Percentiles rank a stretch among this genome's conserved stretches.
Evolutionary conservation across 2,113 vertebrate species (phyloP).

Genomic region (Hyla sarda): DNA sequence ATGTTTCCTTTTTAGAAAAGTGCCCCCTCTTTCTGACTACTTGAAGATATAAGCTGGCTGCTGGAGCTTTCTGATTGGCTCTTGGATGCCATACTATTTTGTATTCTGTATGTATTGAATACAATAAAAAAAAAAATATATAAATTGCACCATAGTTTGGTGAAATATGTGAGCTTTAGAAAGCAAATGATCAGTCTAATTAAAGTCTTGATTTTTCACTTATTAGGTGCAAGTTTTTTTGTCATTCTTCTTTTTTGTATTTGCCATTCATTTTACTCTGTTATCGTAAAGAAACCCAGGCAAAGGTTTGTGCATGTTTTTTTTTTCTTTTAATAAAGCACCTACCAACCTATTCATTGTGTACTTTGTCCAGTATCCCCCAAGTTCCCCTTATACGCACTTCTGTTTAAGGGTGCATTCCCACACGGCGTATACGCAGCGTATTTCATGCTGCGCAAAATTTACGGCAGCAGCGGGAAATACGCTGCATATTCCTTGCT

Average conservation of each 20-base stretch:
- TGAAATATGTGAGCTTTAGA: slow-evolving; percentile 14
- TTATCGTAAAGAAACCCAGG: slow-evolving; percentile 7
- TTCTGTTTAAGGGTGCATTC: background rate
- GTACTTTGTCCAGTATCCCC: background rate
- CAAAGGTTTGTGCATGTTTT: slow-evolving; percentile 14
- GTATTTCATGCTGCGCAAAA: too few species aligned
- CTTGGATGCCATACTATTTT: slow-evolving; percentile 28
- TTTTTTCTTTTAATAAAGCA: slow-evolving; percentile 22
- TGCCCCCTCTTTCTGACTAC: slow-evolving; percentile 21
- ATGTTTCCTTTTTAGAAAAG: slow-evolving; percentile 20
- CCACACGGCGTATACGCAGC: too few species aligned
- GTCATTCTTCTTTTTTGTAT: background rate
- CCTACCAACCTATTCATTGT: background rate
- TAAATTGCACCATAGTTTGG: background rate
- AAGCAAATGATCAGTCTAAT: background rate
- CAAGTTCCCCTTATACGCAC: background rate
- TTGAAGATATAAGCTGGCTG: slow-evolving; percentile 15
- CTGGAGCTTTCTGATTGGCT: slow-evolving; percentile 13
- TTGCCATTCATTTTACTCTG: background rate
- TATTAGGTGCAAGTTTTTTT: background rate
- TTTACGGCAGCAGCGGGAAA: too few species aligned
- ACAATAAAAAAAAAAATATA: background rate
- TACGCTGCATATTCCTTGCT: too few species aligned
- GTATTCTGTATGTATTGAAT: slow-evolving; percentile 37
- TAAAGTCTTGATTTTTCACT: slow-evolving; percentile 7